Evolutionary conservation across 2,797 vertebrate species (phyloP).

Genomic region (Anomalospiza imberbis): DNA sequence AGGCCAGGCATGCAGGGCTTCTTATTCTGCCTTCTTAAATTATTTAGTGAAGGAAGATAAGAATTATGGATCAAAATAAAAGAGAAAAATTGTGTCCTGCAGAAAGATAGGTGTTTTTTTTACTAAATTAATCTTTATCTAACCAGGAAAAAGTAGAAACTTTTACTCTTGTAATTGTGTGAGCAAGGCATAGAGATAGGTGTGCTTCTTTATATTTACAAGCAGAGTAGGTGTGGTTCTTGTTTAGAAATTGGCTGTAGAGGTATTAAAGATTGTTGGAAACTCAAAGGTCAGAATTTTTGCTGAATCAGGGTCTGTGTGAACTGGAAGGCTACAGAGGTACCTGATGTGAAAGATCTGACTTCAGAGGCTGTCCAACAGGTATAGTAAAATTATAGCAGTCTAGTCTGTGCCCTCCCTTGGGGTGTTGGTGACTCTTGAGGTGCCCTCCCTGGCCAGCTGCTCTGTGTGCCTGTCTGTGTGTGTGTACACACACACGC

Average conservation of each 20-base stretch:
- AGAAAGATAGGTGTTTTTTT: neutral
- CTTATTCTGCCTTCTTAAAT: neutral
- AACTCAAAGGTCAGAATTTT: constrained; percentile 22
- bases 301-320: neutral
- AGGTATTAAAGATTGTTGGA: neutral
- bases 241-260: neutral
- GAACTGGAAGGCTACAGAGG: neutral
- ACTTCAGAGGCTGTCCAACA: neutral
- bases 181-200: neutral
- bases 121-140: neutral
- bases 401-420: neutral
- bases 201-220: accelerated
- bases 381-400: neutral
- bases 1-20: neutral
- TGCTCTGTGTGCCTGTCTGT: neutral
- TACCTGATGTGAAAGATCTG: neutral
- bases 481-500: neutral
- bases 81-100: neutral
- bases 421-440: accelerated
- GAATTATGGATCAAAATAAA: neutral
- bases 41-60: neutral
- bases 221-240: neutral
- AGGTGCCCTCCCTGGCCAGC: neutral
- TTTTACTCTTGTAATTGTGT: neutral
- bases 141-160: neutral